phyloP scores from a whole-genome alignment of 2,113 vertebrate species.

The Centropristis striata region DNA sequence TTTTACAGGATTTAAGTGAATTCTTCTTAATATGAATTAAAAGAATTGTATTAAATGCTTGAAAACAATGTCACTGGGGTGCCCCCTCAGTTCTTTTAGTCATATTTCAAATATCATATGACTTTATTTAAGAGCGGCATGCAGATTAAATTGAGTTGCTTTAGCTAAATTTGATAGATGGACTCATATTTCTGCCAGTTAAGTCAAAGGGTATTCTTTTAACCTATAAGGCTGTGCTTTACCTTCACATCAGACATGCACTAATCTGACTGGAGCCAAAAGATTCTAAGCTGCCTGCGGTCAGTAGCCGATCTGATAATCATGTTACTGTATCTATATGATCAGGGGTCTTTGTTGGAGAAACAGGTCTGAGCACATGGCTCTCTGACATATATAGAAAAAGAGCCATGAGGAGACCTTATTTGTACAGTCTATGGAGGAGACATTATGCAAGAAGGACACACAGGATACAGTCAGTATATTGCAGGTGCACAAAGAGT shows the following conservation, averaged over 20 bases:
- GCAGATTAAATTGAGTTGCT: constrained; percentile 35
- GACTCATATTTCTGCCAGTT: constrained; percentile 34
- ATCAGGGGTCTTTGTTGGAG: not conserved
- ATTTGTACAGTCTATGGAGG: too few species aligned
- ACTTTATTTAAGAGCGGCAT: constrained; percentile 7
- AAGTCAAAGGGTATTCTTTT: constrained; percentile 35
- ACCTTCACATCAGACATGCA: not conserved
- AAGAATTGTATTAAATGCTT: not conserved
- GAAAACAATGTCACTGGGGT: constrained; percentile 37
- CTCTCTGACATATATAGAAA: not conserved
- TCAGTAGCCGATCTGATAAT: not conserved
- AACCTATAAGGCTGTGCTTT: not conserved
- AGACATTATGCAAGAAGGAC: not conserved
- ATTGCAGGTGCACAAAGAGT: constrained; percentile 33
- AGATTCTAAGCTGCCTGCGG: not conserved
- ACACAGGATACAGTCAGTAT: not conserved
- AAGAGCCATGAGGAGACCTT: not conserved
- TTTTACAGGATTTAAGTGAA: not conserved
- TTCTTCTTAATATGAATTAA: not conserved
- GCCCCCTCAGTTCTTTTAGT: constrained; percentile 1
- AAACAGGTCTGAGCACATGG: not conserved
- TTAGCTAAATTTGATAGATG: constrained; percentile 51
- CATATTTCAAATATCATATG: constrained; percentile 42
- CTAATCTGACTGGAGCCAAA: not conserved
- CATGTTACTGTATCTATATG: not conserved